These are phyloP conservation scores for Ichneumoninae sp. DNA, from an alignment of 2,888 invertebrate species.

Conservation along the genomic window DNA sequence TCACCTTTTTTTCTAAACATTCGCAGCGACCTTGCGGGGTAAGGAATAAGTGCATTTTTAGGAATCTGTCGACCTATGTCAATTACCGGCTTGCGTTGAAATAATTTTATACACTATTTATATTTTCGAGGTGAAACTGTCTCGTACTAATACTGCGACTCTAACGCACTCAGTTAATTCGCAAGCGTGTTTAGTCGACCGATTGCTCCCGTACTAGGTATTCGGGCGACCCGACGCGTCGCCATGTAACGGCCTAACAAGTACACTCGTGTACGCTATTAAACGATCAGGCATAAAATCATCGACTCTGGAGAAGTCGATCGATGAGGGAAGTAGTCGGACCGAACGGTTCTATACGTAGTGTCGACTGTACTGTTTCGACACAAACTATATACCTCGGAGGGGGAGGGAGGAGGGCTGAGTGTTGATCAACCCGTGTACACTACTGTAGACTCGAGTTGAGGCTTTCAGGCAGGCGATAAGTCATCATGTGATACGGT, in stretches of 20 bases:
- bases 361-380: conserved; percentile 57
- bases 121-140: conserved; percentile 66
- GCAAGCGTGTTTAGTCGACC: conserved; percentile 62
- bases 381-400: conserved; percentile 62
- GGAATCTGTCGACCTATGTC: conserved; percentile 47
- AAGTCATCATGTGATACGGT: conserved; percentile 92
- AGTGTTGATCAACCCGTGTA: conserved; percentile 63
- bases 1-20: conserved; percentile 41
- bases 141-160: conserved; percentile 66
- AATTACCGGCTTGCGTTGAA: conserved; percentile 57
- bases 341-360: conserved; percentile 58
- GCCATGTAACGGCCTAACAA: conserved; percentile 44
- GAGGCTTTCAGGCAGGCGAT: conserved; percentile 88
- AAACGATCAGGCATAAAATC: conserved; percentile 61
- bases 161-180: conserved; percentile 66
- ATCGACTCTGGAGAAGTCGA: conserved; percentile 53
- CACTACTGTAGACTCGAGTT: conserved; percentile 84
- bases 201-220: conserved; percentile 44
- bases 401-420: conserved; percentile 29
- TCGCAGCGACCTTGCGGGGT: conserved; percentile 2
- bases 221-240: conserved; percentile 39
- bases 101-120: conserved; percentile 65
- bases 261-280: conserved; percentile 52
- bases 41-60: conserved; percentile 49
- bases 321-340: conserved; percentile 55